Evolutionary conservation across 2,888 invertebrate species (phyloP), one percentile per base, ranked within the genome.

Genomic region (Euclidia mi): DNA sequence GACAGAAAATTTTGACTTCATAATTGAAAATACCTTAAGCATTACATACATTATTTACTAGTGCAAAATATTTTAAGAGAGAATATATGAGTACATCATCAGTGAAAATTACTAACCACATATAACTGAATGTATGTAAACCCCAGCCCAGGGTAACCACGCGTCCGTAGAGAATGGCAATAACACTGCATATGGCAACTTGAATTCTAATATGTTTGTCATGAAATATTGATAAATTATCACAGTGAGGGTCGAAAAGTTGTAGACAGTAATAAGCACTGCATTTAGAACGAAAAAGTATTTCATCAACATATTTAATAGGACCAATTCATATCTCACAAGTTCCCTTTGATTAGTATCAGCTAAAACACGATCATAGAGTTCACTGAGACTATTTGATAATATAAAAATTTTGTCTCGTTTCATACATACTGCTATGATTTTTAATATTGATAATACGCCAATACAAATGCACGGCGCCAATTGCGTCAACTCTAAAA

Each of bases 261-360:
- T 91, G 55, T 92, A 93, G 3, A 92, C 85, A 7, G 79, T 77
- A 45, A 92, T 88, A 2, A 93, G 76, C 11, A 86, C 56, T 0
- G 65, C 59, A 59, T 92, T 92, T 1, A 93, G 57, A 52, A 88
- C 62, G 17, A 91, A 85, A 55, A 88, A 91, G 57, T 86, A 89
- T 55, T 87, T 90, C 0, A 83, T 81, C 0, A 93, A 76, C 7
- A 56, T 61, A 31, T 85, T 83, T 0, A 92, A 61, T 10, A 84
- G 65, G 7, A 72, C 31, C 1, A 90, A 70, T 43, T 89, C 79
- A 11, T 71, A 58, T 40, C 59, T 79, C 1, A 91, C 74, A 1
- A 87, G 50, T 0, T 61, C 52, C 2, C 20, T 65, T 42, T 87
- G 86, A 10, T 68, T 67, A 0, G 45, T 46, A 45, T 88, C 79